These are phyloP conservation scores for Mustelus asterias DNA, from an alignment of 2,113 vertebrate genomes.

Conservation along the genomic window DNA sequence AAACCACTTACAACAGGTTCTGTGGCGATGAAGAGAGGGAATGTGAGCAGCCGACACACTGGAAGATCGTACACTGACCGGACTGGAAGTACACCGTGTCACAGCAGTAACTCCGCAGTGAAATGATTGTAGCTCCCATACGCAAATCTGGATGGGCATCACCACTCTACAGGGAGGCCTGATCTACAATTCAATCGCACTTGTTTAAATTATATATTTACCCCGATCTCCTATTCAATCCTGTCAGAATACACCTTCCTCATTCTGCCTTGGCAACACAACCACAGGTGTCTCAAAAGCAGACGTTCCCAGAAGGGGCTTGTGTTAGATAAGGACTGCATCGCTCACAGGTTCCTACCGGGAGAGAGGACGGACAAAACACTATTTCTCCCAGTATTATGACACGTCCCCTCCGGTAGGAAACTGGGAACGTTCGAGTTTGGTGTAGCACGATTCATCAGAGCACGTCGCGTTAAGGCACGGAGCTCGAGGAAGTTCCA, in stretches of 20 bases:
- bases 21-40: conserved; percentile 81
- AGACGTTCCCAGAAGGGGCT: not conserved
- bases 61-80: conserved; percentile 82
- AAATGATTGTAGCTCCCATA: not conserved
- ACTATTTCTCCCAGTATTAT: not conserved
- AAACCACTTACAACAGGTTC: conserved; percentile 88
- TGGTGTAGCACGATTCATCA: not conserved
- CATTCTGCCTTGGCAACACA: not conserved
- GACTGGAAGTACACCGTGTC: not conserved
- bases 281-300: not conserved
- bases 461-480: not conserved
- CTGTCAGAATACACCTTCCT: not conserved
- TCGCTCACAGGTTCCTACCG: not conserved
- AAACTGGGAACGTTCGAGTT: not conserved
- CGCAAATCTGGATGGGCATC: too few relatives aligned
- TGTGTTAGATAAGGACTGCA: not conserved
- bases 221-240: not conserved
- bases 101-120: not conserved
- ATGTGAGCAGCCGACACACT: conserved; percentile 94
- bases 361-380: not conserved
- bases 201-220: not conserved
- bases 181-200: not conserved
- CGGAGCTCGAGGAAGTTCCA: not conserved
- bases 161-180: not conserved
- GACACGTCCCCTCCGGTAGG: not conserved